Percentiles rank a stretch among this genome's conserved stretches.
These are phyloP conservation scores for Colius striatus DNA, from an alignment of 2,113 vertebrate species.

Conservation along the genomic window DNA sequence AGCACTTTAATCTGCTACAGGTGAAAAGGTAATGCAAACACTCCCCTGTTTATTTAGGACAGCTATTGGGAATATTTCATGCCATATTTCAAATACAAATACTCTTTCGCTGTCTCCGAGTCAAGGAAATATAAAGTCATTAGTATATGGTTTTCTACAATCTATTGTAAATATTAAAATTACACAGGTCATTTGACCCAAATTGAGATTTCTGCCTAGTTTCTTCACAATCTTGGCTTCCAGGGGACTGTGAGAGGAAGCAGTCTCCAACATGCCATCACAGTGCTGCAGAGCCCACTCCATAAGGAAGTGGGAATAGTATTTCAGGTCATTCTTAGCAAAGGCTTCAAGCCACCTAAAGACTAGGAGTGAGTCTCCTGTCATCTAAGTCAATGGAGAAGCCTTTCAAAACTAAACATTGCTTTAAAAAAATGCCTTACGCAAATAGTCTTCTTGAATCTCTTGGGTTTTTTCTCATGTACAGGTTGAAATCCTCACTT, in stretches of 20 bases:
- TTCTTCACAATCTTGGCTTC: slow-evolving; percentile 64
- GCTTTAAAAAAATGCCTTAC: not conserved
- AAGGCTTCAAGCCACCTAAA: slow-evolving; percentile 12
- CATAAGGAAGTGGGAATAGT: not conserved
- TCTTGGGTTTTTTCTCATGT: rapidly evolving
- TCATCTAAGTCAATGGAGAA: not conserved
- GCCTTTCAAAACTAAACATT: not conserved
- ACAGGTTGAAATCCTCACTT: not conserved
- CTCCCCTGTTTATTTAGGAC: slow-evolving; percentile 48
- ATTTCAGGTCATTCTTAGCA: not conserved
- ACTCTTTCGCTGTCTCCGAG: slow-evolving; percentile 13
- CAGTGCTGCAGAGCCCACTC: not conserved
- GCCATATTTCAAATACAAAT: slow-evolving; percentile 68
- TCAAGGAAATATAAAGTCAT: slow-evolving; percentile 68
- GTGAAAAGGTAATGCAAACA: slow-evolving; percentile 72
- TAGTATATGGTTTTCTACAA: slow-evolving; percentile 71
- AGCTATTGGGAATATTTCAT: slow-evolving; percentile 64
- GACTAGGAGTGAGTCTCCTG: not conserved
- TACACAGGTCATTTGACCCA: slow-evolving; percentile 79
- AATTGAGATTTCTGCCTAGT: slow-evolving; percentile 76
- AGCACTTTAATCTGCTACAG: slow-evolving; percentile 62
- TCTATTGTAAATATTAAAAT: slow-evolving; percentile 79
- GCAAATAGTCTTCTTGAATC: not conserved
- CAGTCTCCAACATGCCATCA: slow-evolving; percentile 14
- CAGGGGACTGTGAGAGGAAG: slow-evolving; percentile 43